A percentile compares a stretch with the other conserved stretches of the same genome.
Conservation (phyloP, 2,113 vertebrate species). For the Sebastes schlegelii region DNA sequence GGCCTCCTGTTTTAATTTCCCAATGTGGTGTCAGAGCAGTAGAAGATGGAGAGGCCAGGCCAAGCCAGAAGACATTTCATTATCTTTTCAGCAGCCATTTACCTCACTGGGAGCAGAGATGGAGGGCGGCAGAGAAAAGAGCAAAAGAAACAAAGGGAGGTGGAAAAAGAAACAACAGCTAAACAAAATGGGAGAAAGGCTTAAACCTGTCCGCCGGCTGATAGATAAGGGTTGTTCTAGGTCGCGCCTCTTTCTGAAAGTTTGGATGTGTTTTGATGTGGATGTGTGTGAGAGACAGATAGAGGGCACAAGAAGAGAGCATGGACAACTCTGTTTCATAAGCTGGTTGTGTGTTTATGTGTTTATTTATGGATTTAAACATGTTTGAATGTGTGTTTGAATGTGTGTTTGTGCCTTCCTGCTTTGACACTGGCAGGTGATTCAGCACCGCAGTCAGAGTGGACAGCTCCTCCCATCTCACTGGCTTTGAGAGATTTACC, state of each 20-base stretch:
- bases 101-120: constrained; percentile 71
- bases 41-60: constrained; percentile 79
- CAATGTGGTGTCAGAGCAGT: constrained; percentile 59
- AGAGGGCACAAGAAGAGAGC: background rate
- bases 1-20: constrained; percentile 80
- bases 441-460: constrained; percentile 72
- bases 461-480: constrained; percentile 69
- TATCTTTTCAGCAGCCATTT: constrained; percentile 85
- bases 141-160: constrained; percentile 59
- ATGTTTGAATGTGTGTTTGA: background rate
- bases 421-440: constrained; percentile 21
- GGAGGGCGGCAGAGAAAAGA: constrained; percentile 54
- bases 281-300: constrained; percentile 6
- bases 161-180: constrained; percentile 55
- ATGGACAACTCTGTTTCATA: background rate
- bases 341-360: background rate
- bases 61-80: constrained; percentile 81
- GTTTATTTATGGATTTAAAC: background rate
- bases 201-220: constrained; percentile 47
- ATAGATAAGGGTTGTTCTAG: constrained; percentile 33
- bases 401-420: background rate
- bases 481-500: constrained; percentile 8
- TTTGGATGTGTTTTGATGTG: constrained; percentile 30
- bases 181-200: constrained; percentile 47
- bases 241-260: constrained; percentile 12